These are phyloP conservation scores for Pheosia tremula DNA, from an alignment of 2,888 invertebrate species.

Conservation along the genomic window DNA sequence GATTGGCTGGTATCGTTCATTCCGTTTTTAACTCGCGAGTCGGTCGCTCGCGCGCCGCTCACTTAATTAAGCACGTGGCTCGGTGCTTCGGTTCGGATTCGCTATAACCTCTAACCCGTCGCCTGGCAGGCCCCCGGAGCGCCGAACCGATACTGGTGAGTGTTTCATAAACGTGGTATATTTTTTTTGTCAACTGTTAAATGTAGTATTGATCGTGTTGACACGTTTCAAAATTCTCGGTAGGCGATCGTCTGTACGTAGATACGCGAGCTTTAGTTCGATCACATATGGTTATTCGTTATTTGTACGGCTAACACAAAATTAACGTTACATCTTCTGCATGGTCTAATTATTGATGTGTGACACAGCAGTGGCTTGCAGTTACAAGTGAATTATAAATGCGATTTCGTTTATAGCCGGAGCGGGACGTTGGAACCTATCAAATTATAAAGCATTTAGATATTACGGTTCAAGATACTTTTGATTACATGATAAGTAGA, in stretches of 20 bases:
- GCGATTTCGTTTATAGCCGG: not conserved
- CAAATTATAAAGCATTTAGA: not conserved
- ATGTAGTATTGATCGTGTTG: constrained; percentile 17
- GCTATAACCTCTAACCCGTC: constrained; percentile 58
- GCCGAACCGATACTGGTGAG: constrained; percentile 32
- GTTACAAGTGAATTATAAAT: not conserved
- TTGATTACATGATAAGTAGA: no score
- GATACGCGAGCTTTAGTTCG: constrained; percentile 23
- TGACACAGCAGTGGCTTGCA: not conserved
- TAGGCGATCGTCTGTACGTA: constrained; percentile 11
- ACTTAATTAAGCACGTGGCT: constrained; percentile 73
- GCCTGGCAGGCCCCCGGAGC: constrained; percentile 23
- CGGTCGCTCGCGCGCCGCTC: constrained; percentile 52
- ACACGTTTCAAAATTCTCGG: constrained; percentile 20
- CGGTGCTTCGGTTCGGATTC: constrained; percentile 56
- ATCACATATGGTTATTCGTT: constrained; percentile 22
- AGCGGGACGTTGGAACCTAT: not conserved
- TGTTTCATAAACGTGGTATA: constrained; percentile 16
- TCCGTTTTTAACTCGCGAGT: constrained; percentile 68
- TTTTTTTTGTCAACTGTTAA: constrained; percentile 15
- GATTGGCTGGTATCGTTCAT: constrained; percentile 49
- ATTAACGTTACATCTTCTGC: constrained; percentile 1
- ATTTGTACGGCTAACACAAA: constrained; percentile 5
- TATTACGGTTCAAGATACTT: no score
- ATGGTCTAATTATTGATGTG: constrained; percentile 4